phyloP scores from a whole-genome alignment of 2,888 invertebrate genomes.

The Dynastes tityus region DNA sequence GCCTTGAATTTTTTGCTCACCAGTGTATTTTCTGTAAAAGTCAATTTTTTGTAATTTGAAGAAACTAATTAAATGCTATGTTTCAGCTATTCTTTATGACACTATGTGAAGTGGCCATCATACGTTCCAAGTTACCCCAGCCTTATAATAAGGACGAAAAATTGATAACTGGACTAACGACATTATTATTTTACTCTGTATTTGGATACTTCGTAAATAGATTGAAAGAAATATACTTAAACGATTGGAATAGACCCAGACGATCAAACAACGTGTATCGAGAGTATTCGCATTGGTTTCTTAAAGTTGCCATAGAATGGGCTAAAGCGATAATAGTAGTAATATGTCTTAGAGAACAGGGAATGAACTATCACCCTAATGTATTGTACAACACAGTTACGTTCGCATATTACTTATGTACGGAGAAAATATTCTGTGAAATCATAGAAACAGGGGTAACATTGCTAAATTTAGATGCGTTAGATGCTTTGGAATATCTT shows the following conservation, averaged over 20 bases:
- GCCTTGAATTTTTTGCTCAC: too few relatives aligned
- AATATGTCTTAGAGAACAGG: conserved; percentile 80
- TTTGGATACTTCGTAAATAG: conserved; percentile 67
- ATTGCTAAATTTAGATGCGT: conserved; percentile 74
- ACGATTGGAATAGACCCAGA: conserved; percentile 55
- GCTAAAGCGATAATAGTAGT: conserved; percentile 78
- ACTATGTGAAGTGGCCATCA: conserved; percentile 62
- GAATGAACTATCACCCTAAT: conserved; percentile 81
- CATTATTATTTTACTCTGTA: conserved; percentile 67
- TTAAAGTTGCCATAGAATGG: conserved; percentile 84
- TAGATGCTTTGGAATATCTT: conserved; percentile 81
- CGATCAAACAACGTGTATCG: conserved; percentile 50
- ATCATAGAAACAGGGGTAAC: conserved; percentile 74
- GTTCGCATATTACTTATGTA: conserved; percentile 79
- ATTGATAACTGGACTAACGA: conserved; percentile 65
- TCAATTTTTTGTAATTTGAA: background rate
- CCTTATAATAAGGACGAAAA: conserved; percentile 57
- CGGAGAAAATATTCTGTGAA: conserved; percentile 81
- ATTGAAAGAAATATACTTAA: conserved; percentile 63
- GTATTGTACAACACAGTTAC: conserved; percentile 77
- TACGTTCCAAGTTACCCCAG: conserved; percentile 51
- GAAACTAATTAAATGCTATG: background rate
- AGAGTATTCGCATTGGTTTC: conserved; percentile 62
- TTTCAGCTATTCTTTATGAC: conserved; percentile 67
- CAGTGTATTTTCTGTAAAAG: too few relatives aligned